Evolutionary conservation across 2,113 vertebrate genomes (phyloP).

Genomic region (Brachypodius melanocephalos): DNA sequence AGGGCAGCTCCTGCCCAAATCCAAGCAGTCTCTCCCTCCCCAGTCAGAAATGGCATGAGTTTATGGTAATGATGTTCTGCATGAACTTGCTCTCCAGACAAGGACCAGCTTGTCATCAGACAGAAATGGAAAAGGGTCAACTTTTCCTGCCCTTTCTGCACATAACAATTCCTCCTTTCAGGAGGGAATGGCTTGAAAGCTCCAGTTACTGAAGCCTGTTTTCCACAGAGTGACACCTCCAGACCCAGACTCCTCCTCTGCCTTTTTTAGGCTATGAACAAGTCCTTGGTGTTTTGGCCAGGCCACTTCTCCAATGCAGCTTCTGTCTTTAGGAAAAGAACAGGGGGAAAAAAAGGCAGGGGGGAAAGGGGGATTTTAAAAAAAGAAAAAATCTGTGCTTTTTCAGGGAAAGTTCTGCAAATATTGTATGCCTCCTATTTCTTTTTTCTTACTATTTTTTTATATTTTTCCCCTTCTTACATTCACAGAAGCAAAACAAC

Average conservation of each 20-base stretch:
- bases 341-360: neutral
- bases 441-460: neutral
- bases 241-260: neutral
- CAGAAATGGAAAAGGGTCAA: conserved; percentile 64
- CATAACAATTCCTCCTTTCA: conserved; percentile 62
- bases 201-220: neutral
- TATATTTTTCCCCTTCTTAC: neutral
- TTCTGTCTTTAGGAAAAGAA: neutral
- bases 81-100: conserved; percentile 55
- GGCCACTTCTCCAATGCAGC: neutral
- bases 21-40: neutral
- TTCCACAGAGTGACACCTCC: conserved; percentile 35
- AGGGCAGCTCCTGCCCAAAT: neutral
- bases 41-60: neutral
- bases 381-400: neutral
- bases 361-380: neutral
- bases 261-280: conserved; percentile 47
- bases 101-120: conserved; percentile 64
- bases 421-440: conserved; percentile 66
- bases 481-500: conserved; percentile 80
- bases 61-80: conserved; percentile 42
- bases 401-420: conserved; percentile 67
- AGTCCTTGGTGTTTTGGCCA: neutral
- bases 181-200: conserved; percentile 24
- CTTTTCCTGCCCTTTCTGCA: conserved; percentile 16